Evolutionary conservation across 2,797 vertebrate species (phyloP).

Genomic region (Malurus splendens): DNA sequence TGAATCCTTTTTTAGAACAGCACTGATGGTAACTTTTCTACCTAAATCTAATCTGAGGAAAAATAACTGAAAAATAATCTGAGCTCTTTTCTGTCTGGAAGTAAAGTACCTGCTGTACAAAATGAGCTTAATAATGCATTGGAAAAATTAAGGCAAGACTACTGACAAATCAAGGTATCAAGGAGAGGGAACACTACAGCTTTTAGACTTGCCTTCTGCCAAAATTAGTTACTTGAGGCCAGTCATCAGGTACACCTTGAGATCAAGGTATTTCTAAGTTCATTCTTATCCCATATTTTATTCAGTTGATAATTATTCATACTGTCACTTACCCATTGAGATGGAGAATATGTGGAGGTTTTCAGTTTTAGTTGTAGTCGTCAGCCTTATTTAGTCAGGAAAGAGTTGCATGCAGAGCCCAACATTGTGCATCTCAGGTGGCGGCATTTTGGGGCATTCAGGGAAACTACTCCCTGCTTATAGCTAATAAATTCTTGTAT

Average conservation of each 20-base stretch:
- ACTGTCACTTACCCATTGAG: not conserved
- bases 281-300: not conserved
- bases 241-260: not conserved
- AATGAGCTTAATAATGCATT: not conserved
- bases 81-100: not conserved
- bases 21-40: not conserved
- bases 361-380: not conserved
- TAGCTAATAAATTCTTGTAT: not conserved
- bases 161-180: not conserved
- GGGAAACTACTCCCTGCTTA: not conserved
- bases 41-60: not conserved
- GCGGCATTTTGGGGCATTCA: not conserved
- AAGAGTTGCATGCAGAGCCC: not conserved
- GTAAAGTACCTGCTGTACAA: not conserved
- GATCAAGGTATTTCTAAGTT: not conserved
- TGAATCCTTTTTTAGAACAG: not conserved
- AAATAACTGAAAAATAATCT: not conserved
- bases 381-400: not conserved
- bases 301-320: not conserved
- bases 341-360: not conserved
- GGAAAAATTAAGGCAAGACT: not conserved
- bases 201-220: not conserved
- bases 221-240: not conserved
- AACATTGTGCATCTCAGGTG: not conserved
- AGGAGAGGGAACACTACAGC: not conserved